Evolutionary conservation across 2,797 vertebrate species (phyloP), one percentile per base, ranked within the genome.

Genomic region (Onychomys torridus): DNA sequence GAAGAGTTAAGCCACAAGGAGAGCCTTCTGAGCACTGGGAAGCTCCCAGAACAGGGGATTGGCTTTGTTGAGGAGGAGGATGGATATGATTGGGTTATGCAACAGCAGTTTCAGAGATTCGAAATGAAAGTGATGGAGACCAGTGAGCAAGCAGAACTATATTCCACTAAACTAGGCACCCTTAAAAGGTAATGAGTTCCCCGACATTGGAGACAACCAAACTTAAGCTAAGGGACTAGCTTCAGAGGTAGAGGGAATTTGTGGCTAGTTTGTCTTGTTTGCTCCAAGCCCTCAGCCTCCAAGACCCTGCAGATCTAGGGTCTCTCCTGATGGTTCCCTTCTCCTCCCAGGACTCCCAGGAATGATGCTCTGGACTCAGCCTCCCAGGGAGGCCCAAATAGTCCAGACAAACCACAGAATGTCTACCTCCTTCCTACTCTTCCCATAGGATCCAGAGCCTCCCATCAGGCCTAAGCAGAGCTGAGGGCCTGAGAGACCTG

Each of bases 101-200:
- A 77, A 75, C 29, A 43, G 85, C 13, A 83, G 83, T 89, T 90
- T 59, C 17, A 69, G 82, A 96, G 63, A 91, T 82, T 81, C 34
- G 34, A 69, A 63, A 69, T 78, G 79, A 89, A 91, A 82, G 73
- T 11, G 89, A 63, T 16, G 6, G n/a, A 73, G 34, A 92, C n/a
- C 67, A 92, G 27, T 89, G 25, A 95, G 83, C 17, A 85, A 8
- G 37, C 34, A 71, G 55, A 77, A 55, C 76, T 87, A 1, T 43
- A 71, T 1, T 65, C 13, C 65, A 83, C 76, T n/a, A 92, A 27
- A 92, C 37, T 2, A 94, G 63, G 23, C 25, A 84, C 19, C 92
- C 40, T 57, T 81, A 57, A 13, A 63, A 81, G 73, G 29, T 71
- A 79, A 84, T 95, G 87, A 90, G 78, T 34, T 78, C 69, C 61